Evolutionary conservation across 2,797 vertebrate genomes (phyloP).

Genomic region (Bufotes viridis): DNA sequence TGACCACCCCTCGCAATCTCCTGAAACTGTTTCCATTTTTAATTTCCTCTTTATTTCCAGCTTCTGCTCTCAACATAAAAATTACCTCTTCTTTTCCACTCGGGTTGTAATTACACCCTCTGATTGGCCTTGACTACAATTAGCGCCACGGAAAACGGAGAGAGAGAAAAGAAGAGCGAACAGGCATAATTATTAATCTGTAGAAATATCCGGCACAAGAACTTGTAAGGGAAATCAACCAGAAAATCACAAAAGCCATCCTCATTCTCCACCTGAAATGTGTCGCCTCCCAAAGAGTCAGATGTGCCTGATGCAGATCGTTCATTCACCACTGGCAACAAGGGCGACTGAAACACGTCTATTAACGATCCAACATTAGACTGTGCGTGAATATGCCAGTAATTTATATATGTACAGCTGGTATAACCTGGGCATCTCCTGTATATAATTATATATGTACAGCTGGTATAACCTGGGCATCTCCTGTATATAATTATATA

Average conservation of each 20-base stretch:
- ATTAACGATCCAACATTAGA: not conserved
- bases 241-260: slow-evolving; percentile 39
- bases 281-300: not conserved
- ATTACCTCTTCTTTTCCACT: slow-evolving; percentile 37
- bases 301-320: not conserved
- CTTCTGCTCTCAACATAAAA: slow-evolving; percentile 23
- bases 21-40: slow-evolving; percentile 27
- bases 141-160: slow-evolving; percentile 39
- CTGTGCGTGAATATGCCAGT: not conserved
- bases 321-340: not conserved
- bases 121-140: slow-evolving; percentile 56
- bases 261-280: not conserved
- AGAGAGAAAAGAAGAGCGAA: slow-evolving; percentile 6
- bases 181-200: slow-evolving; percentile 43
- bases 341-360: not conserved
- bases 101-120: slow-evolving; percentile 48
- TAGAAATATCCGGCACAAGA: not conserved
- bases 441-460: not conserved
- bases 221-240: slow-evolving; percentile 38
- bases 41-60: slow-evolving; percentile 29
- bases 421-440: no score
- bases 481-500: not conserved
- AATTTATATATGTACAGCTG: not conserved
- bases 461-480: not conserved
- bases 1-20: not conserved